Base-by-base conservation (phyloP, 2,113 vertebrate genomes). In the Aegithalos caudatus region DNA sequence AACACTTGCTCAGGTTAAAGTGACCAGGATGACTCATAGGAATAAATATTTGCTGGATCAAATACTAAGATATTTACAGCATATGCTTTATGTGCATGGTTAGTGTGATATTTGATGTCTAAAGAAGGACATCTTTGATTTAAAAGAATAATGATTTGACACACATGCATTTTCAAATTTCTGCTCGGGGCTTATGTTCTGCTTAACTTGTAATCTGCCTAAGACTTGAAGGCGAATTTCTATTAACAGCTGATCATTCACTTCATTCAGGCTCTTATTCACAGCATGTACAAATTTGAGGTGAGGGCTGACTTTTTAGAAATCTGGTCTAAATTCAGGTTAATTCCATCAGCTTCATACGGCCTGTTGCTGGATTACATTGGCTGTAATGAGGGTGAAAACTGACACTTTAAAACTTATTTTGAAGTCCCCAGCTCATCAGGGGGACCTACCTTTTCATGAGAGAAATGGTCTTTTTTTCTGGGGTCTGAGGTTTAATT, bases 41-140 rank as follows among this genome's bases (percentile, higher is more conserved):
- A 94, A 80, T 81, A 95, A 94, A 92, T 72, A 86, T 85, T 91
- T 7, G 22, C 76, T 54, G 72, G 83, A 92, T 96, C 66, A 80
- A 95, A 90, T 91, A 86, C 62, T 74, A 29, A 80, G 88, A 87
- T 96, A 85, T 92, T 95, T 96, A 80, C 90, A 95, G 86, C 92
- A 42, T 84, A 33, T 76, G 86, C 65, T 86, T 90, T 91, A 62
- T 92, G 81, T 91, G 40, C 60, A 7, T 67, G 45, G 28, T 61
- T 85, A 54, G 37, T 48, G 16, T 76, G 90, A 53, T 71, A 89
- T 74, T 81, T 81, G 60, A 31, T 88, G 72, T 42, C 71, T 91
- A 56, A 85, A 86, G 70, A 87, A 94, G 82, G 86, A 48, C 53
- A 56, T 67, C 53, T 81, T 77, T 80, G 37, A 66, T 84, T 72